Conservation (phyloP, 2,888 invertebrate genomes). For the Caenorhabditis doughertyi region DNA sequence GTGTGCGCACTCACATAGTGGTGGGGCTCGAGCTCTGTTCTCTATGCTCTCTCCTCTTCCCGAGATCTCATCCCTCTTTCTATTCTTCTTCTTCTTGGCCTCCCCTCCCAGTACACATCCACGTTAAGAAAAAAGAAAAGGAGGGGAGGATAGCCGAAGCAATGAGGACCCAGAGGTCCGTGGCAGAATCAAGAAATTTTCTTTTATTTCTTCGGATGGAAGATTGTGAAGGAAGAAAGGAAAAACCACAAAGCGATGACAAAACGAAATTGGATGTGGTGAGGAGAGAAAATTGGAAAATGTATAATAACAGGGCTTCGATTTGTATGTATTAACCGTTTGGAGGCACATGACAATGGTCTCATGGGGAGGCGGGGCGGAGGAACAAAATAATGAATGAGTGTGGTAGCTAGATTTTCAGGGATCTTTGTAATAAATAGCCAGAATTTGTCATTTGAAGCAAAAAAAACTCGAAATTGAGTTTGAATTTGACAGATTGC, state of each 20-base stretch:
- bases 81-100: background rate
- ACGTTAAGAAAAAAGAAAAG: constrained; percentile 10
- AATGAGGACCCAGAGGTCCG: constrained; percentile 9
- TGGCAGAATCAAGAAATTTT: constrained; percentile 36
- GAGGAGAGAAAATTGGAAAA: background rate
- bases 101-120: constrained; percentile 15
- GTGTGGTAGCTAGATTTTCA: too few species aligned
- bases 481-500: background rate
- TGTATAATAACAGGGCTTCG: background rate
- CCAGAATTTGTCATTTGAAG: background rate
- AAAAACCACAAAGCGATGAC: background rate
- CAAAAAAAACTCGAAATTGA: background rate
- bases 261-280: constrained; percentile 5
- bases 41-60: constrained; percentile 4
- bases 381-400: too few species aligned
- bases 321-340: too few species aligned
- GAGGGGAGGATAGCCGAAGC: background rate
- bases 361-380: too few species aligned
- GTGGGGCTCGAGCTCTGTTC: constrained; percentile 22
- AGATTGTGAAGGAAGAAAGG: background rate
- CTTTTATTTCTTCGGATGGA: constrained; percentile 2
- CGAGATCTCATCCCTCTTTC: background rate
- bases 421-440: background rate
- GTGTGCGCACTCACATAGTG: constrained; percentile 4
- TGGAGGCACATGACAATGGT: too few species aligned